A percentile compares a stretch with the other conserved stretches of the same genome.
Evolutionary conservation across 2,888 invertebrate genomes (phyloP).

Genomic region (Leptura quadrifasciata): DNA sequence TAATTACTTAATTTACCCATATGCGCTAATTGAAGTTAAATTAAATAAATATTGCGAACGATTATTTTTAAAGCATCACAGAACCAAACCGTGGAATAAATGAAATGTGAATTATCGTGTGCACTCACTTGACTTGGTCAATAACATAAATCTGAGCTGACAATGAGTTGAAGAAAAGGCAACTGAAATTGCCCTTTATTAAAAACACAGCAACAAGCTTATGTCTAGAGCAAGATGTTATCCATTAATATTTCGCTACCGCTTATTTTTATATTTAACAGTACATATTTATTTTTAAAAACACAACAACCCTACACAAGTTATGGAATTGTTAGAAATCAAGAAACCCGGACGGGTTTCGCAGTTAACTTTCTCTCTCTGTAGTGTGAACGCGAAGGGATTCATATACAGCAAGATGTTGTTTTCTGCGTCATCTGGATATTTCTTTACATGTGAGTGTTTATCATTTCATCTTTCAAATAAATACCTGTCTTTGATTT

Average conservation of each 20-base stretch:
- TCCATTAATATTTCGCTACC: not conserved
- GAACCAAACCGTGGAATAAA: not conserved
- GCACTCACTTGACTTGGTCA: slow-evolving; percentile 3
- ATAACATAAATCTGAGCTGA: slow-evolving; percentile 7
- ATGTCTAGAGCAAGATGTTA: not conserved
- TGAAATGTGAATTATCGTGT: not conserved
- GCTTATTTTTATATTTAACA: not conserved
- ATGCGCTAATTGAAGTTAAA: not conserved
- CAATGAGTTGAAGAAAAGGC: not conserved
- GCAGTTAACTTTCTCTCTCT: no score
- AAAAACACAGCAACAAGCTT: not conserved
- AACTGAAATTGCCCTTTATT: not conserved
- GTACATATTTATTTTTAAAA: no score
- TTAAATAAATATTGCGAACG: not conserved
- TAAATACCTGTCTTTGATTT: no score
- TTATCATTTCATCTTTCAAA: no score
- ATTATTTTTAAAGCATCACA: not conserved
- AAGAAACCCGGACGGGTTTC: no score
- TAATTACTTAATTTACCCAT: not conserved
- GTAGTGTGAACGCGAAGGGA: no score
- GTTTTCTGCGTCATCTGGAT: no score
- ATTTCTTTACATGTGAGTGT: no score
- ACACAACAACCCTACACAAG: no score
- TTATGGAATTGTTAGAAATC: no score
- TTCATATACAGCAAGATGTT: no score